A percentile compares a stretch with the other conserved stretches of the same genome.
Conservation (phyloP, 2,797 vertebrate genomes). For the Silurus aristotelis region DNA sequence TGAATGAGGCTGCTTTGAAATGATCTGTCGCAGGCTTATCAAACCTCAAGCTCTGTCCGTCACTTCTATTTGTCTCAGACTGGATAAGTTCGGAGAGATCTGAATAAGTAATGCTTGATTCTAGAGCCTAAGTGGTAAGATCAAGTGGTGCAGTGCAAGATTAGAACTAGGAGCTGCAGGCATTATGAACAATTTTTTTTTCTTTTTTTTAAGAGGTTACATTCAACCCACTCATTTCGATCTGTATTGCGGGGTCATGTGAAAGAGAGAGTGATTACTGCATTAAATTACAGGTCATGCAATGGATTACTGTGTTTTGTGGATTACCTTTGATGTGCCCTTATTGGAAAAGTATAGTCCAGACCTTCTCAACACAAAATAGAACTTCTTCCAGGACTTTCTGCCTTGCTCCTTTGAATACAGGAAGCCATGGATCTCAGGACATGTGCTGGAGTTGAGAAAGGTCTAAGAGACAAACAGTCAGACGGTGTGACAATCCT, state of each 20-base stretch:
- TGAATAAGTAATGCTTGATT: conserved; percentile 28
- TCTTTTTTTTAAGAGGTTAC: no score
- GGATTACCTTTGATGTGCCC: conserved; percentile 92
- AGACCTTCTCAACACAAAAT: conserved; percentile 93
- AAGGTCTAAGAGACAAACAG: conserved; percentile 81
- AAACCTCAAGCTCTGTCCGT: conserved; percentile 18
- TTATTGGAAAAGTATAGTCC: conserved; percentile 98
- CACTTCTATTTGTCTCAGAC: conserved; percentile 28
- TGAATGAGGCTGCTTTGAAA: conserved; percentile 35
- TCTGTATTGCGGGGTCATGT: background rate
- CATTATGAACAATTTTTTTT: background rate
- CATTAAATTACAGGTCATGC: background rate
- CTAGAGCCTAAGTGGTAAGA: conserved; percentile 29
- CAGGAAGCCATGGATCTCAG: conserved; percentile 93
- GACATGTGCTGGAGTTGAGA: conserved; percentile 90
- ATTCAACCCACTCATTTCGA: background rate
- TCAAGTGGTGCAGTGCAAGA: conserved; percentile 41
- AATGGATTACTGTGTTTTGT: background rate
- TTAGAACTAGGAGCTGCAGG: conserved; percentile 16
- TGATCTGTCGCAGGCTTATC: conserved; percentile 14
- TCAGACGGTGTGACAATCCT: conserved; percentile 3
- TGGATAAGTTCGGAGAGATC: conserved; percentile 21
- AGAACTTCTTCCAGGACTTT: conserved; percentile 94
- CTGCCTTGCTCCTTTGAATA: conserved; percentile 91
- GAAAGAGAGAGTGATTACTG: background rate